A percentile compares a stretch with the other conserved stretches of the same genome.
Conservation (phyloP, 2,888 invertebrate genomes). For the Chorisops tibialis region DNA sequence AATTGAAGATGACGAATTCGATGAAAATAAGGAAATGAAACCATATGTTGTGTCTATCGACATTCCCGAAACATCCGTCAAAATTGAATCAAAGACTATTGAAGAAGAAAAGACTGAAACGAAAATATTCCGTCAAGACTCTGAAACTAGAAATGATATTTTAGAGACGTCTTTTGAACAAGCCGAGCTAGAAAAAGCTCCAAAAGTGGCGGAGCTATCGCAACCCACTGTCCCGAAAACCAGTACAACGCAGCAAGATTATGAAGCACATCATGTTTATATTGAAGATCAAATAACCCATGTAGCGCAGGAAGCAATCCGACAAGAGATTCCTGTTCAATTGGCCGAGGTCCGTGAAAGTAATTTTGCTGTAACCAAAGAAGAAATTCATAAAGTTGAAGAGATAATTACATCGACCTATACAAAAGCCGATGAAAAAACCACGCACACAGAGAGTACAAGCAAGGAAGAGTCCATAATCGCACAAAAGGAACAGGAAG, state of each 20-base stretch:
- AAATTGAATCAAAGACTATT: not conserved
- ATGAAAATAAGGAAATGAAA: slow-evolving; percentile 1
- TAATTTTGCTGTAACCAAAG: slow-evolving; percentile 34
- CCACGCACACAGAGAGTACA: slow-evolving; percentile 21
- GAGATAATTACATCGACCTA: slow-evolving; percentile 25
- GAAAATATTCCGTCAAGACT: slow-evolving; percentile 47
- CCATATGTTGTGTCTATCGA: slow-evolving; percentile 11
- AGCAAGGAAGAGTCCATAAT: not conserved
- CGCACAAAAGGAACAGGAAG: not conserved
- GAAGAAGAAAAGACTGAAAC: slow-evolving; percentile 34
- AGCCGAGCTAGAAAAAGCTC: slow-evolving; percentile 10
- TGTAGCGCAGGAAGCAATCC: slow-evolving; percentile 24
- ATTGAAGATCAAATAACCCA: slow-evolving; percentile 29
- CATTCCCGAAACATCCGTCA: slow-evolving; percentile 7
- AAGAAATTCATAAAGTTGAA: slow-evolving; percentile 30
- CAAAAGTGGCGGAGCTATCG: not conserved
- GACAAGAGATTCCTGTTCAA: slow-evolving; percentile 37
- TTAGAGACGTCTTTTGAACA: slow-evolving; percentile 40
- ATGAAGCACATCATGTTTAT: slow-evolving; percentile 10
- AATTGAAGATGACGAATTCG: not conserved
- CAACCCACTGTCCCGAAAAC: not conserved
- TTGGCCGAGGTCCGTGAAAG: slow-evolving; percentile 31
- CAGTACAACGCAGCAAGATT: not conserved
- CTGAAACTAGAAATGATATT: slow-evolving; percentile 49
- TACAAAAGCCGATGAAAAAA: slow-evolving; percentile 27